Percentiles rank a stretch among this genome's conserved stretches.
Conservation (phyloP, 1,140 invertebrate genomes). For the Dreissena polymorpha region DNA sequence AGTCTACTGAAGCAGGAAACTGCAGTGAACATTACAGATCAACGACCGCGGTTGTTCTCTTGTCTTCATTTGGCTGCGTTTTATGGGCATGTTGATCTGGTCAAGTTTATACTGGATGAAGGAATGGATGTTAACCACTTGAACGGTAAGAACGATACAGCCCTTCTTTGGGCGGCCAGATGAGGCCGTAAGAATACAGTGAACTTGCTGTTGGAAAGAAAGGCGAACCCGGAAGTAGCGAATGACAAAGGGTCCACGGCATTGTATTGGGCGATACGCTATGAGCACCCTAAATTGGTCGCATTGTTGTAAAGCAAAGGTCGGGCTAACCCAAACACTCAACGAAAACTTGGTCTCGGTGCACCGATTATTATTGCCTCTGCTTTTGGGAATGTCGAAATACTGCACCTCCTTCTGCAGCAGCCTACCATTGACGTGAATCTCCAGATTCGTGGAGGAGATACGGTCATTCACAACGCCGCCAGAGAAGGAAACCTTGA, state of each 20-base stretch:
- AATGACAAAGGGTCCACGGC: conserved; percentile 78
- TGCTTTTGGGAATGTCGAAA: conserved; percentile 70
- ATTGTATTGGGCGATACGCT: conserved; percentile 76
- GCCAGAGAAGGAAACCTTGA: conserved; percentile 69
- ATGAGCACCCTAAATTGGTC: conserved; percentile 69
- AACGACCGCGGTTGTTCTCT: conserved; percentile 72
- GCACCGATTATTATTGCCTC: conserved; percentile 73
- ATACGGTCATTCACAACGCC: conserved; percentile 73
- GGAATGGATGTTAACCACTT: conserved; percentile 67
- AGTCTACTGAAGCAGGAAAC: conserved; percentile 68
- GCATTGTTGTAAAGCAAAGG: conserved; percentile 64
- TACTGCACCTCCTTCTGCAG: conserved; percentile 68
- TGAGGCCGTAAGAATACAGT: conserved; percentile 67
- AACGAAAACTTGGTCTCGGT: conserved; percentile 72
- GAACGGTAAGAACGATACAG: conserved; percentile 74
- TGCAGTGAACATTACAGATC: conserved; percentile 70
- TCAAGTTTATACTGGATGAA: conserved; percentile 62
- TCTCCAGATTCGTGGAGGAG: conserved; percentile 66
- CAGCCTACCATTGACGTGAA: conserved; percentile 72
- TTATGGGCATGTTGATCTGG: conserved; percentile 67
- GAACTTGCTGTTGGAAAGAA: conserved; percentile 52
- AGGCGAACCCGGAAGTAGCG: conserved; percentile 67
- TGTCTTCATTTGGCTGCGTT: conserved; percentile 73
- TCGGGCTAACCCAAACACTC: conserved; percentile 67
- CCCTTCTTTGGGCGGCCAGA: conserved; percentile 75